phyloP scores from a whole-genome alignment of 2,888 invertebrate species.

The Tenthredo livida region DNA sequence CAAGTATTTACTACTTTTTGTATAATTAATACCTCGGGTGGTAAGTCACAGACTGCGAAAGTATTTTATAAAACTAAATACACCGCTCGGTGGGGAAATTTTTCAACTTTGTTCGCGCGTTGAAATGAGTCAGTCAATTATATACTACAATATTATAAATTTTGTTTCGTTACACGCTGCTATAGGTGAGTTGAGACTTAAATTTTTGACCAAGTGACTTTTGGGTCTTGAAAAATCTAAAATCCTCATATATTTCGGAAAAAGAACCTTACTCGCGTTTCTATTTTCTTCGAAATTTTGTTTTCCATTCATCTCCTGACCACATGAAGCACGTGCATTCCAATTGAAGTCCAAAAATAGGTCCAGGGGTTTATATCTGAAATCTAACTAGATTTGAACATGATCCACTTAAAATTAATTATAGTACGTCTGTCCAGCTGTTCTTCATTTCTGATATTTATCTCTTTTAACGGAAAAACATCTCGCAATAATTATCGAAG shows the following conservation, averaged over 20 bases:
- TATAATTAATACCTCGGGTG: slow-evolving; percentile 75
- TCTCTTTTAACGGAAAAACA: slow-evolving; percentile 33
- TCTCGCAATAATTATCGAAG: slow-evolving; percentile 50
- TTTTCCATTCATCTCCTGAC: background rate
- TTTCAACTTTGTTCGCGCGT: slow-evolving; percentile 14
- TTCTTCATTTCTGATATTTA: slow-evolving; percentile 29
- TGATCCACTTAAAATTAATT: slow-evolving; percentile 31
- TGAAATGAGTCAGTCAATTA: slow-evolving; percentile 20
- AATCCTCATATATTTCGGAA: background rate
- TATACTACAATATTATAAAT: slow-evolving; percentile 2
- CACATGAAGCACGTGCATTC: background rate
- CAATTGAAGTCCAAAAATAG: background rate
- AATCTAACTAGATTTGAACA: background rate
- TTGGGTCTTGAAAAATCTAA: background rate
- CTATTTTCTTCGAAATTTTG: background rate
- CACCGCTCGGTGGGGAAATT: slow-evolving; percentile 36
- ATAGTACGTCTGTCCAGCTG: slow-evolving; percentile 18
- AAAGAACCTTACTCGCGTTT: background rate
- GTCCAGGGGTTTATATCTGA: background rate
- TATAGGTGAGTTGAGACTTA: background rate
- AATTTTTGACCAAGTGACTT: slow-evolving; percentile 6
- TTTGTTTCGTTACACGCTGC: background rate
- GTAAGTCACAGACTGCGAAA: slow-evolving; percentile 68
- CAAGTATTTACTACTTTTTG: slow-evolving; percentile 61
- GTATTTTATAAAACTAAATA: slow-evolving; percentile 66